Base-by-base conservation (phyloP, 1,140 invertebrate species). In the Meloidogyne hapla region DNA sequence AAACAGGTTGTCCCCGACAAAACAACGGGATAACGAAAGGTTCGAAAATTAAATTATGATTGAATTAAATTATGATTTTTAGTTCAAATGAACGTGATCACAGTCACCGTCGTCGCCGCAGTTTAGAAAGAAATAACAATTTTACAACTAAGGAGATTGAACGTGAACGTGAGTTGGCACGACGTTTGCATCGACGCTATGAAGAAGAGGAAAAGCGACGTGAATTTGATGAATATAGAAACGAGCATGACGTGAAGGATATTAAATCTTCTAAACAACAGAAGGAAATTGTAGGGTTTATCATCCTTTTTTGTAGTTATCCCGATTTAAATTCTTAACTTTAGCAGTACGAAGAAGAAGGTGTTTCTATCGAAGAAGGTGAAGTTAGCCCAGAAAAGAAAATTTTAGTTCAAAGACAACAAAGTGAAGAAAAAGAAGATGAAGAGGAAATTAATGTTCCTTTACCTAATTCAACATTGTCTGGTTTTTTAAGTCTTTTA, bases 111-210 rank as follows among this genome's bases (percentile, higher is more conserved):
- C 21, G 25, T 26, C 62, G 25, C 62, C 62, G 62, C 62, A 21
- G 62, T 63, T 5, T 23, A 63, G 25, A 63, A 8, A 21, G 62
- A 63, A 21, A 26, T 26, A 63, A 21, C 25, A 21, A 26, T n/a
- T n/a, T n/a, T n/a, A n/a, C n/a, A 21, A 26, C 21, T 21, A 8
- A 5, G 10, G 62, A 63, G 10, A 21, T 21, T 21, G 62, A 63
- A 21, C 62, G 62, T 26, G 62, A 63, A 23, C 62, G 62, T 63
- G 62, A 63, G 62, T 26, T 21, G 62, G 62, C 21, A 63, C 62
- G 62, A 21, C 62, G 62, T 63, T 26, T 21, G 62, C 62, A 26
- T 26, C 62, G 62, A 0, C 62, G 62, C 6, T 23, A 23, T 63
- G 62, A 63, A 63, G 62, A 63, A 63, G 62, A 63, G 10, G 62